Conservation (phyloP, 2,113 vertebrate species). For the Sinosuthora webbiana region DNA sequence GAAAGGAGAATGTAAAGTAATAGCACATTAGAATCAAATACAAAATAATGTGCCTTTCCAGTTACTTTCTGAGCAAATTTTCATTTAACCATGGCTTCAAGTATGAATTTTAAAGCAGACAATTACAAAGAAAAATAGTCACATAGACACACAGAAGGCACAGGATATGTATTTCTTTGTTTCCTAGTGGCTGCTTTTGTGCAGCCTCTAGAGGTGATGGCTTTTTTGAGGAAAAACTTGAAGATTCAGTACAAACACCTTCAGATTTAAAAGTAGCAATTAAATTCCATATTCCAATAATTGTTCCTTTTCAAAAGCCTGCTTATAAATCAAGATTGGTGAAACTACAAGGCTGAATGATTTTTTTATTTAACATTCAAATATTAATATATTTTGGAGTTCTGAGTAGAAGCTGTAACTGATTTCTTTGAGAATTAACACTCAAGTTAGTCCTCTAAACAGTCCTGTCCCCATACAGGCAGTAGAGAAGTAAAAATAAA, state of each 20-base stretch:
- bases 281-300: not conserved
- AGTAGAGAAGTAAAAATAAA: not conserved
- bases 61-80: not conserved
- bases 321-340: not conserved
- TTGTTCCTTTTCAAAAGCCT: not conserved
- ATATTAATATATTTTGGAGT: not conserved
- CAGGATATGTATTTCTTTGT: not conserved
- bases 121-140: not conserved
- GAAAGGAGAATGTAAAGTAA: not conserved
- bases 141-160: not conserved
- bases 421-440: not conserved
- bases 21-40: not conserved
- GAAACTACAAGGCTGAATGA: not conserved
- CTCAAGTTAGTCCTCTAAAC: not conserved
- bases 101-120: not conserved
- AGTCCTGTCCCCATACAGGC: not conserved
- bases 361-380: not conserved
- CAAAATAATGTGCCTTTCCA: not conserved
- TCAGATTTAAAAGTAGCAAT: not conserved
- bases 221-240: not conserved
- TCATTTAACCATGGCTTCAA: not conserved
- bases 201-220: not conserved
- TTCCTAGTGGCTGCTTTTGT: not conserved
- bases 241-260: not conserved
- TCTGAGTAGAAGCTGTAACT: not conserved